Evolutionary conservation across 2,113 vertebrate species (phyloP).

Genomic region (Tympanuchus pallidicinctus): DNA sequence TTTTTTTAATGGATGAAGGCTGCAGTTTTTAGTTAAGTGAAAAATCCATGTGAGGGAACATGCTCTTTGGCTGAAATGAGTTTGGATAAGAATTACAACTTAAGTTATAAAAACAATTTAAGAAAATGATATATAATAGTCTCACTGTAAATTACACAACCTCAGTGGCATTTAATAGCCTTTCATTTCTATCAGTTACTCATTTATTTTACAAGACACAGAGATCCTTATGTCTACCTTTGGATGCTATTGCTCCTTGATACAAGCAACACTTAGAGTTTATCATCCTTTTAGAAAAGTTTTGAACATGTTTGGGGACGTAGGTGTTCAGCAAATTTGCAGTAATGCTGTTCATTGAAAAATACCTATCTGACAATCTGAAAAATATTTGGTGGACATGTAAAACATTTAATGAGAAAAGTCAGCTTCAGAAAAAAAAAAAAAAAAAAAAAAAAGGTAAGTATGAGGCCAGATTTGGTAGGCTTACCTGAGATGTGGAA

Average conservation of each 20-base stretch:
- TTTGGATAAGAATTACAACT: conserved; percentile 53
- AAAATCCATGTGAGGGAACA: background rate
- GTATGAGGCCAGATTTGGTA: background rate
- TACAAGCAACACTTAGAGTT: background rate
- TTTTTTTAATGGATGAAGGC: conserved; percentile 26
- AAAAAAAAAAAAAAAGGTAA: background rate
- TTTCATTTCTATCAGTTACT: conserved; percentile 12
- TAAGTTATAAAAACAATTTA: background rate
- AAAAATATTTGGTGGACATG: background rate
- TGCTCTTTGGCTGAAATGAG: conserved; percentile 8
- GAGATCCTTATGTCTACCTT: background rate
- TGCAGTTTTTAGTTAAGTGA: conserved; percentile 49
- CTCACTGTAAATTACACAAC: background rate
- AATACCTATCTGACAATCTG: background rate
- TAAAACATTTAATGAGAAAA: background rate
- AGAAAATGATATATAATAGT: conserved; percentile 16
- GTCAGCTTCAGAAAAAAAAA: background rate
- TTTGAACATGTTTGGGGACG: background rate
- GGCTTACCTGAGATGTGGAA: background rate
- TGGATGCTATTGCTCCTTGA: background rate
- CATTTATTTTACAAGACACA: conserved; percentile 12
- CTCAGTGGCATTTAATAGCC: conserved; percentile 25
- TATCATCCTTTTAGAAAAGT: background rate
- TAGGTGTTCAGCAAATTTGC: background rate
- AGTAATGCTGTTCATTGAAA: background rate